Evolutionary conservation across 1,140 invertebrate species (phyloP), one percentile per base, ranked within the genome.

Genomic region (Drosophila navojoa): DNA sequence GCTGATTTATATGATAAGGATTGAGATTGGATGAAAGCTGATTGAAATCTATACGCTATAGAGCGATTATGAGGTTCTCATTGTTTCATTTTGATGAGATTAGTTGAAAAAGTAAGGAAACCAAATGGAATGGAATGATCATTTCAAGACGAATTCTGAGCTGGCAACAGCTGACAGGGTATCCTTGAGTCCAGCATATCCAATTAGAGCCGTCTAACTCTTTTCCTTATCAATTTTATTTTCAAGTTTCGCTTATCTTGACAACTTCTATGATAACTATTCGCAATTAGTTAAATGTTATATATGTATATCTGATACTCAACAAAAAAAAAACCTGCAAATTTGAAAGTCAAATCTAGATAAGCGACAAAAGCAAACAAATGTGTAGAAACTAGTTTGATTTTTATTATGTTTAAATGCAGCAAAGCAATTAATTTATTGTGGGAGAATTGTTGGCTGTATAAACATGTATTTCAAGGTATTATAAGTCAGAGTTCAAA

Each of bases 371-470:
- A 63, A 25, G 50, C 35, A 49, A 70, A 38, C 60, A 42, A 58
- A 32, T 57, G 16, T 15, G 15, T 11, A 38, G n/a, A 53, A 71
- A 71, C 63, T 42, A 68, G 70, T 72, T 72, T 55, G 11, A 42
- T 27, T 19, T 11, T 1, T 13, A 32, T 49, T 35, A 47, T 60
- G 29, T 22, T 50, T 22, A 38, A 22, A 35, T 50, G 59, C 15
- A 38, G 47, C 19, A 25, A 60, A 9, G 7, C 11, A 13, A 29
- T 29, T 10, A 53, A 53, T 16, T 35, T 54, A 27, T 32, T 32
- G 52, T 54, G 52, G 29, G 52, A 54, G 7, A 35, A 15, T 16
- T 13, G 7, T 9, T 3, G 7, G 19, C 2, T 5, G 13, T 25
- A 22, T 25, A 13, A 25, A 49, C 16, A 45, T 45, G 6, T 45